Evolutionary conservation across 2,888 invertebrate species (phyloP).

Genomic region (Metalampra italica): DNA sequence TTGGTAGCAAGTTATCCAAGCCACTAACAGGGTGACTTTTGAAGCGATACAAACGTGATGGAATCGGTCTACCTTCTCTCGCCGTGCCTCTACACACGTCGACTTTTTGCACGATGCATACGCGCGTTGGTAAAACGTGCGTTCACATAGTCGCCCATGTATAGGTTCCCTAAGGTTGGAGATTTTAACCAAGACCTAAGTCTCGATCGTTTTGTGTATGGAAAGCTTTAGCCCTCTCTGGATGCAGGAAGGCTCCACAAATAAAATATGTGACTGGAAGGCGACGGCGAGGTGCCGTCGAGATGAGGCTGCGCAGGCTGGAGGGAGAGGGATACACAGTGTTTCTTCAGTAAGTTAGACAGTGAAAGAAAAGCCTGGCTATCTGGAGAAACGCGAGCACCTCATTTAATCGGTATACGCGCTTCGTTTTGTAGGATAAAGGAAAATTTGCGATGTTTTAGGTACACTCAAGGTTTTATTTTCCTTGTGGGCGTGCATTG

Average conservation of each 20-base stretch:
- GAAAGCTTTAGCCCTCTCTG: conserved; percentile 63
- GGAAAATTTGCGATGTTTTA: conserved; percentile 64
- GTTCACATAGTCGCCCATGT: no score
- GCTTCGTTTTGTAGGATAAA: conserved; percentile 72
- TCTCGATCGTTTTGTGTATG: conserved; percentile 44
- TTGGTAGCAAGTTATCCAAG: no score
- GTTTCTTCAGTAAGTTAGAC: conserved; percentile 28
- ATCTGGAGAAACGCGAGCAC: conserved; percentile 77
- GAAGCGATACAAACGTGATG: no score
- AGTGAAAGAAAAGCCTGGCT: conserved; percentile 51
- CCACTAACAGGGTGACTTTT: no score
- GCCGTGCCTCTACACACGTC: no score
- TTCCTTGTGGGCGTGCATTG: conserved; percentile 13
- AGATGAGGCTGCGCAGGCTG: conserved; percentile 69
- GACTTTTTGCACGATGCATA: no score
- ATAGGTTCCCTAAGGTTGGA: no score
- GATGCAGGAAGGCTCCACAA: conserved; percentile 76
- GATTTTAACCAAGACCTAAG: no score
- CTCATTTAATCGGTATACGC: conserved; percentile 78
- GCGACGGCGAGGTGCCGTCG: conserved; percentile 73
- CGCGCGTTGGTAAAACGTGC: no score
- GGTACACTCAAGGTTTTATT: conserved; percentile 32
- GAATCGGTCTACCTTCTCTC: no score
- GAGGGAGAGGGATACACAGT: conserved; percentile 40
- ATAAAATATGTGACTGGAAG: conserved; percentile 78